phyloP scores from a whole-genome alignment of 2,888 invertebrate species.

The Xylota segnis region DNA sequence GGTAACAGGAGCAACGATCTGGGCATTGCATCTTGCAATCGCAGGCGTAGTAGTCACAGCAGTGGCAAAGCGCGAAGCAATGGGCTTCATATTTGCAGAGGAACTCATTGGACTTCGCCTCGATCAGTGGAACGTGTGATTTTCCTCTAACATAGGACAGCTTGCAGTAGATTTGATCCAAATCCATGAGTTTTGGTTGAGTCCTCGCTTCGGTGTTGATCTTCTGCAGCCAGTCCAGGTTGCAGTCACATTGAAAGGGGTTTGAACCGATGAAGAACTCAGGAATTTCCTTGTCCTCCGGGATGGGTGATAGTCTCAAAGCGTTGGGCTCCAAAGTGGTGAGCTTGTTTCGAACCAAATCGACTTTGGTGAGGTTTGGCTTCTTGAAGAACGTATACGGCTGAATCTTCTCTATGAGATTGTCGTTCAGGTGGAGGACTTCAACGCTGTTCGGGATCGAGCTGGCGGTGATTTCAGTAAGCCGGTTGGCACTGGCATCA shows the following conservation, averaged over 20 bases:
- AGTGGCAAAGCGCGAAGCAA: conserved; percentile 97
- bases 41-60: conserved; percentile 98
- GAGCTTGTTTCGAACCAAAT: conserved; percentile 96
- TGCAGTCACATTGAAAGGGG: conserved; percentile 97
- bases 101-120: conserved; percentile 95
- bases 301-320: conserved; percentile 92
- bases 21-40: conserved; percentile 99
- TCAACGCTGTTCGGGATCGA: conserved; percentile 94
- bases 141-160: conserved; percentile 93
- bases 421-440: conserved; percentile 94
- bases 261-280: conserved; percentile 97
- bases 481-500: conserved; percentile 94
- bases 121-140: conserved; percentile 92
- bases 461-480: conserved; percentile 90
- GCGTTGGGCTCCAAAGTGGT: conserved; percentile 96
- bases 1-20: conserved; percentile 96
- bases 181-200: conserved; percentile 94
- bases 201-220: conserved; percentile 93
- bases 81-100: conserved; percentile 96
- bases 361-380: conserved; percentile 94
- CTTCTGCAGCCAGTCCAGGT: conserved; percentile 97
- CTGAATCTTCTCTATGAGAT: conserved; percentile 93
- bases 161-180: conserved; percentile 95
- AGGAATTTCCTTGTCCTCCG: conserved; percentile 91
- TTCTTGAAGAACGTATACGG: conserved; percentile 96